A percentile compares a stretch with the other conserved stretches of the same genome.
Conservation (phyloP, 2,113 vertebrate species). For the Gorilla gorilla region DNA sequence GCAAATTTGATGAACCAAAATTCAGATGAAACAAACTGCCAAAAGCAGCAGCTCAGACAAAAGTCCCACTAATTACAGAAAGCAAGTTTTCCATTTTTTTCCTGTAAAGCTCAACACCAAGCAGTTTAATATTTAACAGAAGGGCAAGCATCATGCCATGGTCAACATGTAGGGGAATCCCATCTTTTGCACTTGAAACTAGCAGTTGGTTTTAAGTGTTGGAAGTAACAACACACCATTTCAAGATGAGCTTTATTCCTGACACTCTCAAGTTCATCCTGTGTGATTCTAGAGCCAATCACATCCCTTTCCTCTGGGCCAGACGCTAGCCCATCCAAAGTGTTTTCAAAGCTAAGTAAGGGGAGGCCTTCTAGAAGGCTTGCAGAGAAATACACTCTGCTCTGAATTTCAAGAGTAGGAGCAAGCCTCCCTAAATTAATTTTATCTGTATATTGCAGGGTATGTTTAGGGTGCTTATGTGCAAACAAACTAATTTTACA, state of each 20-base stretch:
- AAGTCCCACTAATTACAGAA: not conserved
- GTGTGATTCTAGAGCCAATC: not conserved
- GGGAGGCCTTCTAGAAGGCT: not conserved
- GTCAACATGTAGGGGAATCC: not conserved
- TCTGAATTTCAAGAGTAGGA: not conserved
- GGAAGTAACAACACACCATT: not conserved
- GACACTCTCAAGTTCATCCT: not conserved
- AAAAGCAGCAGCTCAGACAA: not conserved
- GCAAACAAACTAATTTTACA: not conserved
- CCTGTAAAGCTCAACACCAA: not conserved
- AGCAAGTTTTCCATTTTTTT: not conserved
- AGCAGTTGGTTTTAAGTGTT: not conserved
- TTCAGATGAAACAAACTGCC: not conserved
- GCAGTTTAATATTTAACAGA: not conserved
- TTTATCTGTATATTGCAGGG: not conserved
- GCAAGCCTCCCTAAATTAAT: not conserved
- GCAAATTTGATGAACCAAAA: not conserved
- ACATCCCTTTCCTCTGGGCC: not conserved
- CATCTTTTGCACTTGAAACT: not conserved
- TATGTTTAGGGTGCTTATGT: not conserved
- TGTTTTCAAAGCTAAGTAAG: not conserved
- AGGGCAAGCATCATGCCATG: not conserved
- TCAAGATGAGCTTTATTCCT: not conserved
- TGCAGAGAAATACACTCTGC: not conserved
- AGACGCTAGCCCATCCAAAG: not conserved